These are phyloP conservation scores for Amphimedon queenslandica DNA, from an alignment of 37 sponge, comb jelly and placozoan species.

Conservation along the genomic window DNA sequence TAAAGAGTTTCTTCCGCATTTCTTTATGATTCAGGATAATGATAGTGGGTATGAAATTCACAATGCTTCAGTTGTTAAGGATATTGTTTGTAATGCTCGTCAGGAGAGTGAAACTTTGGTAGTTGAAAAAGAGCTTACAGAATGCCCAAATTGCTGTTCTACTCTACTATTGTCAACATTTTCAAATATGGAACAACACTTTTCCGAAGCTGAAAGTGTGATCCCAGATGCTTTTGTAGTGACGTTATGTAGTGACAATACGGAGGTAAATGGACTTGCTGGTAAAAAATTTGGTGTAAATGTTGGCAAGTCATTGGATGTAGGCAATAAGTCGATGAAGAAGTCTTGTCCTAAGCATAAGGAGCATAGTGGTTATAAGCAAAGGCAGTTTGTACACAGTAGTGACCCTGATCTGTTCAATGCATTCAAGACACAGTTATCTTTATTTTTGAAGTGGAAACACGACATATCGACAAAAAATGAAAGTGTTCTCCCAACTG, in stretches of 20 bases:
- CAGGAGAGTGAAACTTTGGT: constrained; percentile 15
- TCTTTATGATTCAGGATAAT: constrained; percentile 60
- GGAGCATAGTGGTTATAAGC: too few species aligned
- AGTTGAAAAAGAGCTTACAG: constrained; percentile 28
- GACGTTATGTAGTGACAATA: neutral
- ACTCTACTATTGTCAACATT: neutral
- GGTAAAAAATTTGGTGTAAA: constrained; percentile 31
- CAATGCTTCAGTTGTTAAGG: neutral
- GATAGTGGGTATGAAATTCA: constrained; percentile 38
- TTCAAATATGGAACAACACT: constrained; percentile 9
- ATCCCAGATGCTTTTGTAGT: neutral
- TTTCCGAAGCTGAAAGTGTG: neutral
- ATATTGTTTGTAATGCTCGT: constrained; percentile 12
- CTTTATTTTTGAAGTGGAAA: too few species aligned
- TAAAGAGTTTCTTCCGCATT: constrained; percentile 19
- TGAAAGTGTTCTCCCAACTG: too few species aligned
- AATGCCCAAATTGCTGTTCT: neutral
- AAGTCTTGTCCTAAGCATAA: too few species aligned
- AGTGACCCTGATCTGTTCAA: too few species aligned
- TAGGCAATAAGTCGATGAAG: too few species aligned
- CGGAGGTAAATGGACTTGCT: neutral
- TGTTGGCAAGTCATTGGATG: constrained; percentile 38
- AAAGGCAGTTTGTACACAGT: too few species aligned
- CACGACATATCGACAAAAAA: too few species aligned
- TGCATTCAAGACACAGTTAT: too few species aligned